Evolutionary conservation across 1,140 invertebrate species (phyloP).

Genomic region (Rhopalosiphum padi): DNA sequence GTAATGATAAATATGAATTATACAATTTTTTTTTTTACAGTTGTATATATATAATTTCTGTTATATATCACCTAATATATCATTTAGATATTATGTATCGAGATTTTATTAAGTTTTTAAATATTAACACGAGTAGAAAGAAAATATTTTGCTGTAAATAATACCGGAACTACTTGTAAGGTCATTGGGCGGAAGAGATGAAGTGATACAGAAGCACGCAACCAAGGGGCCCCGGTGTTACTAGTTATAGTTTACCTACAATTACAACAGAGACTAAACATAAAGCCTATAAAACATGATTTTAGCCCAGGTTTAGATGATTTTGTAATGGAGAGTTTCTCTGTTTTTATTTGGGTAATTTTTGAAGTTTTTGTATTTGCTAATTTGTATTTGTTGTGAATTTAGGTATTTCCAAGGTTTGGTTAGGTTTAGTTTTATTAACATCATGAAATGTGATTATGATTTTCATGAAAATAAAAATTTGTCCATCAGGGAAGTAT

Average conservation of each 20-base stretch:
- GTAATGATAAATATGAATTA: neutral
- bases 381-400: too few relatives aligned
- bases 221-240: neutral
- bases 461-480: too few relatives aligned
- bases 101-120: neutral
- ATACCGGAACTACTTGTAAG: conserved; percentile 6
- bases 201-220: neutral
- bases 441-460: too few relatives aligned
- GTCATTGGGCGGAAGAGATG: neutral
- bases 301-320: neutral
- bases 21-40: neutral
- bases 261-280: neutral
- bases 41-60: neutral
- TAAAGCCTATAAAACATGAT: neutral
- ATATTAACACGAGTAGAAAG: neutral
- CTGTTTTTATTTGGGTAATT: too few relatives aligned
- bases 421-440: too few relatives aligned
- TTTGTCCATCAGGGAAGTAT: too few relatives aligned
- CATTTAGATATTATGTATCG: neutral
- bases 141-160: neutral
- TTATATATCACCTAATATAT: neutral
- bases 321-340: too few relatives aligned
- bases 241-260: neutral
- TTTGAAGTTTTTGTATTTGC: too few relatives aligned
- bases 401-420: too few relatives aligned